phyloP scores from a whole-genome alignment of 2,888 invertebrate species.

The Pherbina coryleti region DNA sequence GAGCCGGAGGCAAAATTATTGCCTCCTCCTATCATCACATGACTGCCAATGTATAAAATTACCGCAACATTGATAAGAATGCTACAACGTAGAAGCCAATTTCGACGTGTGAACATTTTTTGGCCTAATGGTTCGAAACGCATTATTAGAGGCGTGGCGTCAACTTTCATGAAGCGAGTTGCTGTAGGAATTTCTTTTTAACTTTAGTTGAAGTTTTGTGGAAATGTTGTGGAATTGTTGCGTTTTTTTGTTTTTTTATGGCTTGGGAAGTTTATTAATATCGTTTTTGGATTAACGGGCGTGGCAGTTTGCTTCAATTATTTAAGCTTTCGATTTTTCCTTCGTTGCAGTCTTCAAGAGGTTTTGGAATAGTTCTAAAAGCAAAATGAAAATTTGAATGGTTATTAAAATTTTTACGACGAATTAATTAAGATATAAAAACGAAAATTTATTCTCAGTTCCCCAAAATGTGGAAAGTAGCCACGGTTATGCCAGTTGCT shows the following conservation, averaged over 20 bases:
- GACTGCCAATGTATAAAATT: conserved; percentile 79
- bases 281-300: too few species aligned
- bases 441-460: too few species aligned
- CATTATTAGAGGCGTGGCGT: conserved; percentile 50
- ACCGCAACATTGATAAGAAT: conserved; percentile 81
- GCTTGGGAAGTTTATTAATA: background rate
- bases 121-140: conserved; percentile 64
- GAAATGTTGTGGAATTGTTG: background rate
- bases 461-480: too few species aligned
- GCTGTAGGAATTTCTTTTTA: background rate
- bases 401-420: too few species aligned
- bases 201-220: background rate
- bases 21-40: conserved; percentile 71
- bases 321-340: too few species aligned
- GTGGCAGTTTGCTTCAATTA: too few species aligned
- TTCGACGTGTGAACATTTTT: conserved; percentile 73
- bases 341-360: background rate
- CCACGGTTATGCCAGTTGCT: too few species aligned
- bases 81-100: conserved; percentile 81
- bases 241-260: background rate
- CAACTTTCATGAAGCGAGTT: conserved; percentile 21
- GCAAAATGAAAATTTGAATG: too few species aligned
- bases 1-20: conserved; percentile 65
- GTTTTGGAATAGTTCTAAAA: background rate
- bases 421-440: too few species aligned